These are phyloP conservation scores for Augiades crinisus DNA, from an alignment of 2,888 invertebrate genomes.

Conservation along the genomic window DNA sequence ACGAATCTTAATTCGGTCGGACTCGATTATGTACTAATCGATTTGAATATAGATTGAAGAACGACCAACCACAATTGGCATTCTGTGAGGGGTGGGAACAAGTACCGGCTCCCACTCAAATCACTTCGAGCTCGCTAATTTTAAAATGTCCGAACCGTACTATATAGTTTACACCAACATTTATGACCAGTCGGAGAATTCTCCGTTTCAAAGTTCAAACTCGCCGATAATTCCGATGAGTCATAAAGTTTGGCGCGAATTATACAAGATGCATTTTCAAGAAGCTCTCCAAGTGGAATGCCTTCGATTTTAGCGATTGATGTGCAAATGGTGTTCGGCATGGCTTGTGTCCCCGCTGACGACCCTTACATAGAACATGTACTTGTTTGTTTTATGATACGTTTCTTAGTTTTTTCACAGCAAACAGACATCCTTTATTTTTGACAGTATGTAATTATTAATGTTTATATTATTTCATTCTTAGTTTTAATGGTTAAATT, in stretches of 20 bases:
- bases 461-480: too few species aligned
- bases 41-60: constrained; percentile 1
- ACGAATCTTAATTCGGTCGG: constrained; percentile 21
- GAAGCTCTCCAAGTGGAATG: neutral
- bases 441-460: too few species aligned
- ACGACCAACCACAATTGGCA: neutral
- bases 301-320: constrained; percentile 1
- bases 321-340: constrained; percentile 24
- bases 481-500: too few species aligned
- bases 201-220: too few species aligned
- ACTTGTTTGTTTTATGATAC: neutral
- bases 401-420: neutral
- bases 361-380: constrained; percentile 31
- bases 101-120: neutral
- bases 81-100: neutral
- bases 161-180: neutral
- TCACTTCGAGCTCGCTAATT: neutral
- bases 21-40: constrained; percentile 10
- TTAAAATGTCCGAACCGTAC: neutral
- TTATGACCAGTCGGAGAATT: neutral
- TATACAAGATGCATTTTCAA: neutral
- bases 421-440: too few species aligned
- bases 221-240: neutral
- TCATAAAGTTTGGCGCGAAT: neutral
- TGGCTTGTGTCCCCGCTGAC: constrained; percentile 30